Conservation (phyloP, 1,140 invertebrate genomes). For the Parapsyche elsis region DNA sequence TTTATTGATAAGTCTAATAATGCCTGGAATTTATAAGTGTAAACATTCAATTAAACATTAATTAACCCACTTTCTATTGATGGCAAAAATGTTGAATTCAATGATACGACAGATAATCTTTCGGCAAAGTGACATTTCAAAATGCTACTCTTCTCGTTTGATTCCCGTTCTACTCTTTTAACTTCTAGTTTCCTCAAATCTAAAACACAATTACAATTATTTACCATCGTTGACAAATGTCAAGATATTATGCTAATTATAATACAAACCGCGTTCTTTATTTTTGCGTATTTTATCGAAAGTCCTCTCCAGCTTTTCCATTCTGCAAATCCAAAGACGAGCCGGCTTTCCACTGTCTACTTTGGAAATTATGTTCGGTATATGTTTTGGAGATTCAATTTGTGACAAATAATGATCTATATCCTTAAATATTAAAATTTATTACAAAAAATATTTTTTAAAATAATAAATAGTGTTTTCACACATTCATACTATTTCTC, state of each 20-base stretch:
- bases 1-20: too few species aligned
- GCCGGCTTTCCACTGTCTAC: slow-evolving; percentile 8
- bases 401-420: slow-evolving; percentile 11
- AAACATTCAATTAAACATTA: too few species aligned
- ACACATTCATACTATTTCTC: slow-evolving; percentile 31
- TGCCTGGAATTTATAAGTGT: not conserved
- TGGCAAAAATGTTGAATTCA: slow-evolving; percentile 24
- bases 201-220: not conserved
- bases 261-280: slow-evolving; percentile 26
- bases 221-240: not conserved
- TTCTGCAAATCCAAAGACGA: slow-evolving; percentile 21
- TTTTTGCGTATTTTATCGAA: slow-evolving; percentile 27
- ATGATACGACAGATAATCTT: not conserved
- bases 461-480: not conserved
- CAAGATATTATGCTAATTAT: not conserved
- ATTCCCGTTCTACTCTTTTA: not conserved
- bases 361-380: not conserved
- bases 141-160: not conserved
- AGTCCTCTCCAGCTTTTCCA: slow-evolving; percentile 11
- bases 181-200: slow-evolving; percentile 25
- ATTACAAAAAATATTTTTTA: not conserved
- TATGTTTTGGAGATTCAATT: not conserved
- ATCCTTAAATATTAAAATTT: slow-evolving; percentile 9
- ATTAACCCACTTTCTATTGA: not conserved
- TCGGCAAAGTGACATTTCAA: not conserved